These are phyloP conservation scores for Saccostrea echinata DNA, from an alignment of 1,140 invertebrate species.

Conservation along the genomic window DNA sequence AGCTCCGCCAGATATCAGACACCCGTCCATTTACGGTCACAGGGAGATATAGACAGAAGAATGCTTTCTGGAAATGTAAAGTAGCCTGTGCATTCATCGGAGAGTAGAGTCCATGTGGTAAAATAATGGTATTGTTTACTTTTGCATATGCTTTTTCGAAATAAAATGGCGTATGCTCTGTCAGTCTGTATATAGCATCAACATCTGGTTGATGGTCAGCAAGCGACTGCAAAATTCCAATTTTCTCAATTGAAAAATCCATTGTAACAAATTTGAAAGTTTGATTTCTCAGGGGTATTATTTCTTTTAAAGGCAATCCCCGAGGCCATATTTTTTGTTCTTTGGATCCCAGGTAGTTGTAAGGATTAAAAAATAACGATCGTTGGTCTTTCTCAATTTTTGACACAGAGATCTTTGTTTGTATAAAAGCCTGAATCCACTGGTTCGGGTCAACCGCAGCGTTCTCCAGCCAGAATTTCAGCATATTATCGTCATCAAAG, in stretches of 20 bases:
- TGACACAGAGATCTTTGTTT: background rate
- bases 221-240: conserved; percentile 53
- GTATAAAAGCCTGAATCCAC: background rate
- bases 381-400: background rate
- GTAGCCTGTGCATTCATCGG: conserved; percentile 58
- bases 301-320: background rate
- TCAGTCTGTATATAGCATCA: conserved; percentile 56
- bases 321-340: background rate
- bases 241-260: background rate
- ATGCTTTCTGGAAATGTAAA: conserved; percentile 28
- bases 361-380: background rate
- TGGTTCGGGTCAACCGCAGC: background rate
- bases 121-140: background rate
- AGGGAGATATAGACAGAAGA: conserved; percentile 43
- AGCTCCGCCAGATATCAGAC: conserved; percentile 56
- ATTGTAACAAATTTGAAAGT: background rate
- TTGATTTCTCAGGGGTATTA: background rate
- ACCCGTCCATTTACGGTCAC: conserved; percentile 51
- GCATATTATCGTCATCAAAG: conserved; percentile 15
- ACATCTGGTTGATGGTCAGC: conserved; percentile 57
- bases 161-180: conserved; percentile 39
- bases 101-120: conserved; percentile 42
- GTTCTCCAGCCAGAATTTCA: background rate
- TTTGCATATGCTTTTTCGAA: conserved; percentile 8
- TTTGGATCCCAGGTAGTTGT: background rate